These are phyloP conservation scores for Eupithecia tripunctaria DNA, from an alignment of 2,888 invertebrate species.

Conservation along the genomic window DNA sequence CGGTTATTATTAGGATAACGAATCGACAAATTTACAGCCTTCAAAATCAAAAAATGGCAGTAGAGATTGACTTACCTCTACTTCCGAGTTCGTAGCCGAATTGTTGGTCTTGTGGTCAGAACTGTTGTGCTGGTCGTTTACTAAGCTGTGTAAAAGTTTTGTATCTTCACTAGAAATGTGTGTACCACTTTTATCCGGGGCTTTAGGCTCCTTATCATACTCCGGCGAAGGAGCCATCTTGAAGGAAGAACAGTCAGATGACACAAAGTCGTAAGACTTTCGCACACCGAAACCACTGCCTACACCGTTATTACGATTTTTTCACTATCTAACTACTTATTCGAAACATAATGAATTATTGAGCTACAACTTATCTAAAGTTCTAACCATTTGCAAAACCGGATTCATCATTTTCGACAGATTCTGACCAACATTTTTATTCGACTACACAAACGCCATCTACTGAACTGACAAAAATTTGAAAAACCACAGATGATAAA, in stretches of 20 bases:
- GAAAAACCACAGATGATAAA: slow-evolving; percentile 3
- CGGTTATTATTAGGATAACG: slow-evolving; percentile 31
- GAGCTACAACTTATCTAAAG: slow-evolving; percentile 70
- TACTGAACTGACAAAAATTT: slow-evolving; percentile 31
- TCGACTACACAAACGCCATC: slow-evolving; percentile 65
- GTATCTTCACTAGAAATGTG: slow-evolving; percentile 76
- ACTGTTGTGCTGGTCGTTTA: slow-evolving; percentile 72
- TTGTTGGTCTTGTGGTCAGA: slow-evolving; percentile 71
- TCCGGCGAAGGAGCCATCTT: slow-evolving; percentile 92
- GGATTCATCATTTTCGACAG: slow-evolving; percentile 79
- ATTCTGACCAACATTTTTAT: slow-evolving; percentile 77
- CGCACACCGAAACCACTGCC: slow-evolving; percentile 74
- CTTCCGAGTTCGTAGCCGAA: slow-evolving; percentile 66
- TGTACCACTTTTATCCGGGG: slow-evolving; percentile 87
- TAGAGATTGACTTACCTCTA: slow-evolving; percentile 76
- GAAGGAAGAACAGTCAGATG: slow-evolving; percentile 85
- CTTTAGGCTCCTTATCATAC: slow-evolving; percentile 90
- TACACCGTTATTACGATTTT: slow-evolving; percentile 62
- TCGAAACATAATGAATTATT: slow-evolving; percentile 67
- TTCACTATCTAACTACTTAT: slow-evolving; percentile 71
- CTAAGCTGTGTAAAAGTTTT: slow-evolving; percentile 73
- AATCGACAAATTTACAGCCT: slow-evolving; percentile 46
- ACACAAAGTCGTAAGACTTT: slow-evolving; percentile 84
- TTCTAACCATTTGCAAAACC: slow-evolving; percentile 73
- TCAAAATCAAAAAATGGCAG: slow-evolving; percentile 63